phyloP scores from a whole-genome alignment of 2,113 vertebrate genomes.

The Lophochroa leadbeateri region DNA sequence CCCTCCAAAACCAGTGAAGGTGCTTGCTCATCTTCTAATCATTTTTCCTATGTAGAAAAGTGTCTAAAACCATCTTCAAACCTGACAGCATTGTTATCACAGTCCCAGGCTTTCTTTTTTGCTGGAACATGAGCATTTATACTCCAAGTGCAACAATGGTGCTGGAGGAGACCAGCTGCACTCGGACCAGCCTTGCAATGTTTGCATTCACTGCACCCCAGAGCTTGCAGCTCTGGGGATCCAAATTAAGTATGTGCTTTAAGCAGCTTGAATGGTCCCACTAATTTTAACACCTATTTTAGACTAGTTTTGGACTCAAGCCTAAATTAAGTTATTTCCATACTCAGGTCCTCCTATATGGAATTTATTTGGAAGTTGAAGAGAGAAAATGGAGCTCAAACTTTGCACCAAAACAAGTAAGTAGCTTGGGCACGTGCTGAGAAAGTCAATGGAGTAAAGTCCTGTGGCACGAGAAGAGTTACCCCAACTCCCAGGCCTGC shows the following conservation, averaged over 20 bases:
- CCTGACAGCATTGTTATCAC: neutral
- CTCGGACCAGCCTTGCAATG: neutral
- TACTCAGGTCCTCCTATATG: neutral
- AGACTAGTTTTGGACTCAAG: neutral
- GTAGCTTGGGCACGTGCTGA: accelerated
- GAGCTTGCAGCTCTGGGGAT: neutral
- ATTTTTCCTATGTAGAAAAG: neutral
- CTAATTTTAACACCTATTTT: neutral
- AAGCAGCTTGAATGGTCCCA: neutral
- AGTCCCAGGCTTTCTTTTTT: neutral
- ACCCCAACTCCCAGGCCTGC: neutral
- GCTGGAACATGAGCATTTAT: neutral
- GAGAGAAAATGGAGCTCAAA: neutral
- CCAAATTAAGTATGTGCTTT: neutral
- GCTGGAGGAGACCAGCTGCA: neutral
- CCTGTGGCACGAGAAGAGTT: neutral
- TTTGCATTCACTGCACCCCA: neutral
- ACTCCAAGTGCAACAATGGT: neutral
- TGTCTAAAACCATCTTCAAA: neutral
- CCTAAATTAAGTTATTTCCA: neutral
- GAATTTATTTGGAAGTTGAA: neutral
- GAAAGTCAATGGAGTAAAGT: neutral
- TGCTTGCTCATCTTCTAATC: neutral
- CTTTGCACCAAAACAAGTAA: neutral
- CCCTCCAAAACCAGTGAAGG: neutral